Percentiles rank a stretch among this genome's conserved stretches.
phyloP scores from a whole-genome alignment of 2,113 vertebrate genomes.

The Montifringilla adamsi region DNA sequence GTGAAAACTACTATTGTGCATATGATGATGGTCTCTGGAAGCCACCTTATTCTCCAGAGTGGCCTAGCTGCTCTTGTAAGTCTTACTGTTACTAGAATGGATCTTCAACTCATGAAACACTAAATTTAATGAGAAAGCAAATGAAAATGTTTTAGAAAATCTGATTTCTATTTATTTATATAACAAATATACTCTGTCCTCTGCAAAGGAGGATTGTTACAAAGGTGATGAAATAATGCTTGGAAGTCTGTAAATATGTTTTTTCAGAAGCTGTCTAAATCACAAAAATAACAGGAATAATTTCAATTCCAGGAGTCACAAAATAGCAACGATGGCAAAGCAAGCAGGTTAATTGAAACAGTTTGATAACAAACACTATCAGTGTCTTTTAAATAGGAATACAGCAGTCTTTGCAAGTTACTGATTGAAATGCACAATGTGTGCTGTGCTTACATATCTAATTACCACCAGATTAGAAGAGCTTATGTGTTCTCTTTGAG shows the following conservation, averaged over 20 bases:
- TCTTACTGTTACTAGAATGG: neutral
- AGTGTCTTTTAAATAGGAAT: neutral
- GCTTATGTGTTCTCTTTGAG: neutral
- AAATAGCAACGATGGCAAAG: neutral
- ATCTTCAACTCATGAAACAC: neutral
- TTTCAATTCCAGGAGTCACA: neutral
- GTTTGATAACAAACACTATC: neutral
- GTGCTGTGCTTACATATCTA: neutral
- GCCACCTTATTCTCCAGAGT: slow-evolving; percentile 81
- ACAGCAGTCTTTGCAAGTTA: neutral
- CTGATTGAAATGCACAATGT: neutral
- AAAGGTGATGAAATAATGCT: neutral
- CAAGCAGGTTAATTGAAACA: neutral
- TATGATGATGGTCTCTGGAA: slow-evolving; percentile 89
- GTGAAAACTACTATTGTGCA: slow-evolving; percentile 87
- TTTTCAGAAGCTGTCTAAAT: neutral
- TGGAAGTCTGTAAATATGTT: neutral
- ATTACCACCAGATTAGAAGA: neutral
- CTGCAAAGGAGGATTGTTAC: neutral
- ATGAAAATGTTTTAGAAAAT: neutral
- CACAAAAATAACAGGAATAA: neutral
- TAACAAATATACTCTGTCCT: neutral
- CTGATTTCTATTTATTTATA: neutral
- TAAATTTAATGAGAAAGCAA: neutral
- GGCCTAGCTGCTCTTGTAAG: slow-evolving; percentile 93